Percentiles rank a stretch among this genome's conserved stretches.
Conservation (phyloP, 2,797 vertebrate genomes). For the Vespertilio murinus region DNA sequence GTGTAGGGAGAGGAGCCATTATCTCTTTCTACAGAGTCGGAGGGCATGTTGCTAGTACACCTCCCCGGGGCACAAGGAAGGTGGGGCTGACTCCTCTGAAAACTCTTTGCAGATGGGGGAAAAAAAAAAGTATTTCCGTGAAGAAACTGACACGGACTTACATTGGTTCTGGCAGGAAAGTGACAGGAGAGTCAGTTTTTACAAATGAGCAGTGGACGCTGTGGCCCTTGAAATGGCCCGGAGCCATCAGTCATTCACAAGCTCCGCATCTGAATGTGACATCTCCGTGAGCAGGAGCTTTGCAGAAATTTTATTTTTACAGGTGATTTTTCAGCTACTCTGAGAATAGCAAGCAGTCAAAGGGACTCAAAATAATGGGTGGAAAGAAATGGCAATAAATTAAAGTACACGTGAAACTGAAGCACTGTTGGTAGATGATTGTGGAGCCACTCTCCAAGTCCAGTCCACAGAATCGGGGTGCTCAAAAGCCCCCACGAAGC, state of each 20-base stretch:
- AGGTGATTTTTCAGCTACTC: constrained; percentile 1
- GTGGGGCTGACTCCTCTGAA: background rate
- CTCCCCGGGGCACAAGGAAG: background rate
- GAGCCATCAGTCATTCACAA: background rate
- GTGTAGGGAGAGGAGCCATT: no score
- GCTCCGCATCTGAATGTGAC: background rate
- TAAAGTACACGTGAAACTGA: background rate
- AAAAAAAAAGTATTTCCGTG: constrained; percentile 37
- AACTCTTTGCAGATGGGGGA: constrained; percentile 38
- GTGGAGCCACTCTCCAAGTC: background rate
- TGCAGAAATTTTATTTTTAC: constrained; percentile 26
- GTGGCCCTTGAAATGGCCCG: background rate
- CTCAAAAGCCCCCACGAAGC: background rate
- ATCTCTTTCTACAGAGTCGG: background rate
- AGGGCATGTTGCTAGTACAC: background rate
- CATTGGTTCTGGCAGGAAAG: constrained; percentile 53
- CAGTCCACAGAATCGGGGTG: background rate
- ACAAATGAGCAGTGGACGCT: background rate
- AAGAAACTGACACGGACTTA: constrained; percentile 61
- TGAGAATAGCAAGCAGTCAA: background rate
- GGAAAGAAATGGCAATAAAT: constrained; percentile 14
- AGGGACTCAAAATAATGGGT: background rate
- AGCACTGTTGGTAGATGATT: background rate
- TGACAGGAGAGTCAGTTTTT: constrained; percentile 29
- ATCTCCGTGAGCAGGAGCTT: background rate